A percentile compares a stretch with the other conserved stretches of the same genome.
These are phyloP conservation scores for Galerucella calmariensis DNA, from an alignment of 2,888 invertebrate genomes.

Conservation along the genomic window DNA sequence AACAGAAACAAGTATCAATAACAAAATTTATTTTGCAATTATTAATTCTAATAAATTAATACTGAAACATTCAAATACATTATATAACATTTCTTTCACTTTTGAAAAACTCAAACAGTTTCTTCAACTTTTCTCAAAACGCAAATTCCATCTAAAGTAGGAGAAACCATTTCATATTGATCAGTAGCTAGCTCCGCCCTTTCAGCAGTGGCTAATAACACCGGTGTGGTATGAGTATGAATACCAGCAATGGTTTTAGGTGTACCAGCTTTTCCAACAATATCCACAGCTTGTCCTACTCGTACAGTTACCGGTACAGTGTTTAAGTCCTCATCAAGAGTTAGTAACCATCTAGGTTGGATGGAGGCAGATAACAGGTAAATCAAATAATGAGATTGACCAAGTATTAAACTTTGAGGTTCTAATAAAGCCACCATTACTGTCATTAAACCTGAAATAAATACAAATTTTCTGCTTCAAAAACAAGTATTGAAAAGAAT, in stretches of 20 bases:
- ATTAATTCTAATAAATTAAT: background rate
- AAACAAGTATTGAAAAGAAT: no score
- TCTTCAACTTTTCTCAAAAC: constrained; percentile 79
- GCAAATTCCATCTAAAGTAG: constrained; percentile 98
- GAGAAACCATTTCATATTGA: constrained; percentile 90
- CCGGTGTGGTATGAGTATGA: constrained; percentile 98
- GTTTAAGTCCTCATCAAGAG: constrained; percentile 92
- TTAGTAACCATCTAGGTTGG: constrained; percentile 98
- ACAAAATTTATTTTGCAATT: background rate
- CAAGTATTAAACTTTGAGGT: constrained; percentile 72
- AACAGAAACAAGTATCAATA: no score
- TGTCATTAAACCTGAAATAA: constrained; percentile 57
- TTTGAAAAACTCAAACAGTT: background rate
- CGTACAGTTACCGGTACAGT: constrained; percentile 92
- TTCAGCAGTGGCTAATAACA: constrained; percentile 94
- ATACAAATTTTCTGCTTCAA: background rate
- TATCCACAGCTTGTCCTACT: constrained; percentile 96
- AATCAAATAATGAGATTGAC: constrained; percentile 93
- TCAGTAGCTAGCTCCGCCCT: constrained; percentile 97
- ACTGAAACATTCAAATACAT: background rate
- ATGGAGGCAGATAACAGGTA: constrained; percentile 95
- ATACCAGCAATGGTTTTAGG: constrained; percentile 99
- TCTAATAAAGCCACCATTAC: constrained; percentile 58
- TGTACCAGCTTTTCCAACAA: constrained; percentile 98
- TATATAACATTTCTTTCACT: background rate